Evolutionary conservation across 2,888 invertebrate species (phyloP).

Genomic region (Pristionchus fissidentatus): DNA sequence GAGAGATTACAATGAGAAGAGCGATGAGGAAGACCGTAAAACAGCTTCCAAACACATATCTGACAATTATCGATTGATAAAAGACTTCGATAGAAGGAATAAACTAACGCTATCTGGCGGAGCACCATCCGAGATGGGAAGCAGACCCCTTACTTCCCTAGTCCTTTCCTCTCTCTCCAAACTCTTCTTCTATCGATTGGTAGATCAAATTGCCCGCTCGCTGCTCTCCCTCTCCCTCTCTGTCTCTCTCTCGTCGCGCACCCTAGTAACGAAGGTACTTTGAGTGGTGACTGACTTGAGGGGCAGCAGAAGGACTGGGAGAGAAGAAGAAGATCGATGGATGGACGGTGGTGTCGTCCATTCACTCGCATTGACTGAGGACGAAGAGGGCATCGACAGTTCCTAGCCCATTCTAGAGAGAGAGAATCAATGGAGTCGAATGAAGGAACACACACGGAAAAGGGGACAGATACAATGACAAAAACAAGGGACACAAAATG

Average conservation of each 20-base stretch:
- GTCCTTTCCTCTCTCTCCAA: not conserved
- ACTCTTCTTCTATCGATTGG: not conserved
- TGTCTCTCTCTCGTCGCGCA: not conserved
- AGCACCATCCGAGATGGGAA: not conserved
- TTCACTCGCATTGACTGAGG: not conserved
- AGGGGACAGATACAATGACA: conserved; percentile 30
- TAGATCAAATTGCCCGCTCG: conserved; percentile 28
- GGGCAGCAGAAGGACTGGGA: conserved; percentile 4
- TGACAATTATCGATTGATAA: not conserved
- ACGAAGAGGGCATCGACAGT: conserved; percentile 25
- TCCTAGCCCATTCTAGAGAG: not conserved
- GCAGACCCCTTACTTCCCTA: not conserved
- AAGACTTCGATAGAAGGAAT: not conserved
- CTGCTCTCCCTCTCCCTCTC: too few relatives aligned
- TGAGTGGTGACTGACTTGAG: too few relatives aligned
- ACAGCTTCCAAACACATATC: not conserved
- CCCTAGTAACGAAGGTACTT: conserved; percentile 17
- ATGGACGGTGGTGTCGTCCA: conserved; percentile 10
- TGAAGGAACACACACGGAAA: conserved; percentile 2
- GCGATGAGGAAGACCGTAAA: not conserved
- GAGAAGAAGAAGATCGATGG: not conserved
- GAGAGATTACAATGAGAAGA: not conserved
- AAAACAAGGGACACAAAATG: conserved; percentile 31
- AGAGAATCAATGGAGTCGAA: conserved; percentile 20
- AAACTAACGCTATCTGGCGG: not conserved